Evolutionary conservation across 1,140 invertebrate genomes (phyloP).

Genomic region (Danaus plexippus): DNA sequence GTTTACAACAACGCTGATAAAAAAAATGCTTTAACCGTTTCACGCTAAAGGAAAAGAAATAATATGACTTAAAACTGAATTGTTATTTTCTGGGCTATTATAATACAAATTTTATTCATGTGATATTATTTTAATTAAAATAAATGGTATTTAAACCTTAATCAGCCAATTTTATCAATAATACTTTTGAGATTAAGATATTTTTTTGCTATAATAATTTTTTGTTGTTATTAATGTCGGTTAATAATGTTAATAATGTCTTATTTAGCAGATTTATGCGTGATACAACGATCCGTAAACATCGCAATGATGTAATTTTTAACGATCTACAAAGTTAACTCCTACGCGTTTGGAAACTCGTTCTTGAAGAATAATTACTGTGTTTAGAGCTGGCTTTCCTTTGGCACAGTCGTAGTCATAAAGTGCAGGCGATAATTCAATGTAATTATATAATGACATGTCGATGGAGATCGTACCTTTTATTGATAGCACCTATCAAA

Average conservation of each 20-base stretch:
- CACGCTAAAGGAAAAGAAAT: constrained; percentile 24
- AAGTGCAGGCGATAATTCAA: constrained; percentile 27
- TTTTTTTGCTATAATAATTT: too few species aligned
- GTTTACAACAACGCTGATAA: constrained; percentile 44
- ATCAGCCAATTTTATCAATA: too few species aligned
- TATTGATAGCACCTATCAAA: too few species aligned
- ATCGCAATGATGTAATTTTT: constrained; percentile 28
- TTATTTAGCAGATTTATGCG: too few species aligned
- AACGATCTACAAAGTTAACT: constrained; percentile 19
- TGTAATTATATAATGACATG: neutral
- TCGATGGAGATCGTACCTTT: too few species aligned
- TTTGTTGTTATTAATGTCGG: too few species aligned
- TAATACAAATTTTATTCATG: constrained; percentile 28
- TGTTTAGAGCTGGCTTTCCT: constrained; percentile 15
- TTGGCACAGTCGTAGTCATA: too few species aligned
- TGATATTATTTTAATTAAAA: constrained; percentile 24
- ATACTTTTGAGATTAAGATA: too few species aligned
- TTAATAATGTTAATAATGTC: too few species aligned
- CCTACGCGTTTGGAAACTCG: constrained; percentile 17
- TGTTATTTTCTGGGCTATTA: constrained; percentile 8
- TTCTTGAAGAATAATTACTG: constrained; percentile 17
- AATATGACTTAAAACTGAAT: too few species aligned
- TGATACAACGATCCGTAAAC: too few species aligned
- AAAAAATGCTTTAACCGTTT: neutral
- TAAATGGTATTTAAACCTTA: too few species aligned